phyloP scores from a whole-genome alignment of 2,888 invertebrate genomes.

The Trypoxylon attenuatum region DNA sequence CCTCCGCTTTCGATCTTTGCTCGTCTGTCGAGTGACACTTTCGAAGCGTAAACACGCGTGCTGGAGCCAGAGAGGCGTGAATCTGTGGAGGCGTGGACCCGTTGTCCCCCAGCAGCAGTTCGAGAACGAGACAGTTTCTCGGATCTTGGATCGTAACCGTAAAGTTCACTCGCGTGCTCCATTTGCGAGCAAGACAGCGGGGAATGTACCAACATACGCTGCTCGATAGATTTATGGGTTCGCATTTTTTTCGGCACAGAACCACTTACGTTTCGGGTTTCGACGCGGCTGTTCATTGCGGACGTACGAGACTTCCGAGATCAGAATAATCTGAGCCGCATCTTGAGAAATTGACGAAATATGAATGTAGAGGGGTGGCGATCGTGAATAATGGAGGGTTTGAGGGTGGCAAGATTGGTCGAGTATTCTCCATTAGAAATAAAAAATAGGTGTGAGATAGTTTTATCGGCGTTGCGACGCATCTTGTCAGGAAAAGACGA shows the following conservation, averaged over 20 bases:
- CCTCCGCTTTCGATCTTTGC: slow-evolving; percentile 42
- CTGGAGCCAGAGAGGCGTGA: no score
- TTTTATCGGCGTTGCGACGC: slow-evolving; percentile 16
- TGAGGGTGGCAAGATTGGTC: no score
- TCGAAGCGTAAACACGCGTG: slow-evolving; percentile 58
- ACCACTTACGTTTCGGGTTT: slow-evolving; percentile 18
- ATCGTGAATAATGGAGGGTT: no score
- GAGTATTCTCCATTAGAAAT: slow-evolving; percentile 4
- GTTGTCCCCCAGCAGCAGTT: slow-evolving; percentile 31
- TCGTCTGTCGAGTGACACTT: slow-evolving; percentile 38
- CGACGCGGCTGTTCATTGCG: slow-evolving; percentile 18
- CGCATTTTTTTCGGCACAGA: slow-evolving; percentile 7
- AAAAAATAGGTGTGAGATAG: slow-evolving; percentile 27
- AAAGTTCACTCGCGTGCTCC: slow-evolving; percentile 33
- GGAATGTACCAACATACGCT: slow-evolving; percentile 2
- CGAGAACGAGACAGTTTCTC: slow-evolving; percentile 27
- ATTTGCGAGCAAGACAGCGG: slow-evolving; percentile 20
- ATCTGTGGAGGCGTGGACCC: no score
- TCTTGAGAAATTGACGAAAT: neutral
- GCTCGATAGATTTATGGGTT: slow-evolving; percentile 30
- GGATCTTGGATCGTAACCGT: slow-evolving; percentile 43
- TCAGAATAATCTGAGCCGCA: neutral
- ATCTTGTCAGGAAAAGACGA: slow-evolving; percentile 8
- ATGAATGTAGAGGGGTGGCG: neutral
- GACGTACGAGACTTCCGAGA: slow-evolving; percentile 1